Evolutionary conservation across 2,113 vertebrate species (phyloP).

Genomic region (Percina caprodes): DNA sequence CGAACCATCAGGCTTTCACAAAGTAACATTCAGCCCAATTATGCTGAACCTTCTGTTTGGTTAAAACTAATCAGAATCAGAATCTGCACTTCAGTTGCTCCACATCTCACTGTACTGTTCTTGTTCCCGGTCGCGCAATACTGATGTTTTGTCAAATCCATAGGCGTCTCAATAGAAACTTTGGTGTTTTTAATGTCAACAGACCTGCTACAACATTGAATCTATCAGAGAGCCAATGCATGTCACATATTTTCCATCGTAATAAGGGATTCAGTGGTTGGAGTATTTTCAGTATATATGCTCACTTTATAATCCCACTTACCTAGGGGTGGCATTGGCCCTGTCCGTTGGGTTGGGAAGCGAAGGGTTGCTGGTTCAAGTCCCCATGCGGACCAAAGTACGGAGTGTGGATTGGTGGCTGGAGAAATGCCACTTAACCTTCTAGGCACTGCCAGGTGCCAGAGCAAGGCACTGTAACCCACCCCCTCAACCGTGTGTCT

Average conservation of each 20-base stretch:
- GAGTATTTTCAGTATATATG: not conserved
- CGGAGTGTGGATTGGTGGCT: too few species aligned
- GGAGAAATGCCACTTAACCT: too few species aligned
- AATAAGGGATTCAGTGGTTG: not conserved
- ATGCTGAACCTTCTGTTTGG: not conserved
- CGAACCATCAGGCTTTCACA: conserved; percentile 13
- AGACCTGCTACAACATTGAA: not conserved
- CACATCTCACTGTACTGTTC: not conserved
- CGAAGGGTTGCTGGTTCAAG: too few species aligned
- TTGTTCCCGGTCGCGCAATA: too few species aligned
- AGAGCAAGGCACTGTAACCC: too few species aligned
- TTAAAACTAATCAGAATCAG: not conserved
- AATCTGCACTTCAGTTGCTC: not conserved
- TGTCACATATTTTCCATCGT: not conserved
- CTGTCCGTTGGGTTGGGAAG: too few species aligned
- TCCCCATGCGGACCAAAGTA: too few species aligned
- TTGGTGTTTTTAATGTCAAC: too few species aligned
- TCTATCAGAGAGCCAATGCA: not conserved
- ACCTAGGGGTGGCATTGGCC: too few species aligned
- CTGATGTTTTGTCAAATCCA: not conserved
- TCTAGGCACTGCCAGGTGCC: too few species aligned
- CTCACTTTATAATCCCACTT: not conserved
- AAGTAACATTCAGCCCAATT: conserved; percentile 7
- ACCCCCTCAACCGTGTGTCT: too few species aligned
- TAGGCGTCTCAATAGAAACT: not conserved